phyloP scores from a whole-genome alignment of 2,113 vertebrate species.

The Pleuronectes platessa region DNA sequence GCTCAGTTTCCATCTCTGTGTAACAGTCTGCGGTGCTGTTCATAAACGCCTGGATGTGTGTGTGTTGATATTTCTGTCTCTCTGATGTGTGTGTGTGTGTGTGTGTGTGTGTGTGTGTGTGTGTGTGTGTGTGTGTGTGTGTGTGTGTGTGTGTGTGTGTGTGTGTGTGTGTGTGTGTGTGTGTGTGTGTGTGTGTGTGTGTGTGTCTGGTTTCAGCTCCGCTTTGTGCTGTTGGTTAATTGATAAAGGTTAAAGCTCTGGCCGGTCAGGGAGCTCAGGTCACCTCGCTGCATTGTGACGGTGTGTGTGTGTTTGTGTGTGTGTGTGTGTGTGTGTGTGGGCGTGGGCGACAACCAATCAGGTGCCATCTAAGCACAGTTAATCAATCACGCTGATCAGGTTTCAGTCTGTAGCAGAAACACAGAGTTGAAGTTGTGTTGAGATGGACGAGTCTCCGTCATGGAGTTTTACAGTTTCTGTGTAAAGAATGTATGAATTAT shows the following conservation, averaged over 20 bases:
- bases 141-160: slow-evolving; percentile 35
- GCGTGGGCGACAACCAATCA: slow-evolving; percentile 1
- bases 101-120: slow-evolving; percentile 41
- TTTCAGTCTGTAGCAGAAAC: background rate
- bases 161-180: slow-evolving; percentile 24
- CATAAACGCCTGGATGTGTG: slow-evolving; percentile 1
- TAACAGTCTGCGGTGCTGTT: background rate
- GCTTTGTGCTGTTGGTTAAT: slow-evolving; percentile 78
- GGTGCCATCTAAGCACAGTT: background rate
- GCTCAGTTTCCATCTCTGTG: slow-evolving; percentile 59
- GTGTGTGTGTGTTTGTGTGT: slow-evolving; percentile 14
- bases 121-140: no score
- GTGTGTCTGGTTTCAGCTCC: slow-evolving; percentile 64
- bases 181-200: slow-evolving; percentile 42
- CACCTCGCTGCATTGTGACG: slow-evolving; percentile 17
- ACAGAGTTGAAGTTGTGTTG: background rate
- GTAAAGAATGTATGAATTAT: no score
- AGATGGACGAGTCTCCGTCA: no score
- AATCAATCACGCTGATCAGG: background rate
- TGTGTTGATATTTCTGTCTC: background rate
- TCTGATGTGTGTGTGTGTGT: slow-evolving; percentile 25
- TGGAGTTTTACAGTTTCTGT: no score
- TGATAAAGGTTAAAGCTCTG: slow-evolving; percentile 78
- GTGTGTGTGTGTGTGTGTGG: background rate
- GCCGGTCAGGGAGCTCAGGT: slow-evolving; percentile 49